Percentiles rank a stretch among this genome's conserved stretches.
Evolutionary conservation across 2,797 vertebrate species (phyloP).

Genomic region (Ptychobarbus kaznakovi): DNA sequence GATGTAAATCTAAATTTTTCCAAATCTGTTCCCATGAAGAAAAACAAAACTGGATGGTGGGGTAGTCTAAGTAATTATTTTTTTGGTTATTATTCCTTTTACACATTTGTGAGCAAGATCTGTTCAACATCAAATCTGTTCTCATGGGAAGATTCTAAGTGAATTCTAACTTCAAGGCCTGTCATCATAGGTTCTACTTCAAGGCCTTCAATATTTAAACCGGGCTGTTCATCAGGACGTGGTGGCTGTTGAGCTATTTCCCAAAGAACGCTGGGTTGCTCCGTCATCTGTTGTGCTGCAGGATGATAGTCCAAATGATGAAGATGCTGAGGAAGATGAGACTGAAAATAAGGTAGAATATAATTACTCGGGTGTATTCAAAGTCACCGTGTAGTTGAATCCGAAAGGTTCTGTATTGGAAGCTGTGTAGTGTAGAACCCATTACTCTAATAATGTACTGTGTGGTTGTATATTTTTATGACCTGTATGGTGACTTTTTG

Average conservation of each 20-base stretch:
- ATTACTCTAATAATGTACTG: background rate
- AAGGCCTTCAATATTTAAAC: slow-evolving; percentile 93
- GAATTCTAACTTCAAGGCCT: too few relatives aligned
- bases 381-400: background rate
- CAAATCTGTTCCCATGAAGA: background rate
- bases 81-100: background rate
- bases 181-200: slow-evolving; percentile 95
- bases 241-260: slow-evolving; percentile 89
- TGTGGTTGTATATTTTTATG: background rate
- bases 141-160: too few relatives aligned
- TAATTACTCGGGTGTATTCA: background rate
- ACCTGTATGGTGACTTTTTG: background rate
- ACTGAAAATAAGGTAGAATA: slow-evolving; percentile 80
- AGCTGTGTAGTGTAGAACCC: background rate
- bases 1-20: background rate
- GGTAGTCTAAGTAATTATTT: background rate
- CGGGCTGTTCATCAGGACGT: slow-evolving; percentile 93
- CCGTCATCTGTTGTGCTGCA: slow-evolving; percentile 91
- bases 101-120: background rate
- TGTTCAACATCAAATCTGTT: background rate
- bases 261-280: slow-evolving; percentile 85
- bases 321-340: slow-evolving; percentile 83
- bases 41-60: background rate
- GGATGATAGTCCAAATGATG: slow-evolving; percentile 90
- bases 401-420: background rate